A percentile compares a stretch with the other conserved stretches of the same genome.
Conservation (phyloP, 2,797 vertebrate species). For the Basileuterus tristriatus region DNA sequence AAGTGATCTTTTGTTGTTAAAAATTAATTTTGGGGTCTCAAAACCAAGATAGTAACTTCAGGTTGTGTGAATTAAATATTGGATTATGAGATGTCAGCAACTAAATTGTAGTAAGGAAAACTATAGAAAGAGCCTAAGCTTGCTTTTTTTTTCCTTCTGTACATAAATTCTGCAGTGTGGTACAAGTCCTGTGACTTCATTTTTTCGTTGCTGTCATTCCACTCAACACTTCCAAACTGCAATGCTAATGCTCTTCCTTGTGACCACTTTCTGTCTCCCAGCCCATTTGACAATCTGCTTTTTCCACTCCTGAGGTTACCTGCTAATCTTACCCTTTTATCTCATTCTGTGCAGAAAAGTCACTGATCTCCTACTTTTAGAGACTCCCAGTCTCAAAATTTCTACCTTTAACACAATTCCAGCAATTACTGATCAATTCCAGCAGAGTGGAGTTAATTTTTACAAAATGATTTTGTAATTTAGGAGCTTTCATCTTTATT, state of each 20-base stretch:
- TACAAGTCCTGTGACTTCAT: neutral
- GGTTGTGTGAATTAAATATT: neutral
- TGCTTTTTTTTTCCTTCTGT: neutral
- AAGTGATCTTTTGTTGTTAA: neutral
- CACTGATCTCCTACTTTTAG: neutral
- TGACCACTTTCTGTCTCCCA: neutral
- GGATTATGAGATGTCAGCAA: neutral
- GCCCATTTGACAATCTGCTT: neutral
- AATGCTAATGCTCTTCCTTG: neutral
- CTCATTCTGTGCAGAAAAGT: neutral
- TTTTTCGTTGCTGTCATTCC: neutral
- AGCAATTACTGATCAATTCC: neutral
- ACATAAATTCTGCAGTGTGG: neutral
- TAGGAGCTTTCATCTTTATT: neutral
- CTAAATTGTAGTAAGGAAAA: neutral
- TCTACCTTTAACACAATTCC: neutral
- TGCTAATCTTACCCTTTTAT: neutral
- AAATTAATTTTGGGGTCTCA: neutral
- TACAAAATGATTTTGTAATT: neutral
- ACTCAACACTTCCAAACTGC: neutral
- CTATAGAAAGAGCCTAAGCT: neutral
- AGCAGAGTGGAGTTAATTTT: neutral
- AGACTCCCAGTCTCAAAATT: neutral
- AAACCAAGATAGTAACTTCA: neutral
- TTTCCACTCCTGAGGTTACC: neutral